These are phyloP conservation scores for Gonioctena quinquepunctata DNA, from an alignment of 1,140 invertebrate species.

Conservation along the genomic window DNA sequence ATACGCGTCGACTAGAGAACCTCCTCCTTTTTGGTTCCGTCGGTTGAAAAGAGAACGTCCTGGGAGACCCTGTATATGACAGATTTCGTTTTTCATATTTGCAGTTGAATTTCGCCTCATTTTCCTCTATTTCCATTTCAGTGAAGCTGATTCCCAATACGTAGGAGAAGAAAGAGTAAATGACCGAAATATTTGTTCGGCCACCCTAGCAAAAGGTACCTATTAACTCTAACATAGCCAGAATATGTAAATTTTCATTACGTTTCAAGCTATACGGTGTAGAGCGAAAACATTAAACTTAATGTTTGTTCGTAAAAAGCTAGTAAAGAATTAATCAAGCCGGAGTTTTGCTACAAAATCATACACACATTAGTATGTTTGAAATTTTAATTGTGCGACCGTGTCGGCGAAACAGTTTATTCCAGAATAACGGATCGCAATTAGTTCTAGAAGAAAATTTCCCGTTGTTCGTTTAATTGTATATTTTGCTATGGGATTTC, in stretches of 20 bases:
- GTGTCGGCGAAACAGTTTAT: not conserved
- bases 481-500: too few relatives aligned
- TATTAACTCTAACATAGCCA: not conserved
- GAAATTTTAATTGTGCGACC: conserved; percentile 23
- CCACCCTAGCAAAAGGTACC: not conserved
- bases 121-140: too few relatives aligned
- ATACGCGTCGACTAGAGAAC: too few relatives aligned
- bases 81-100: too few relatives aligned
- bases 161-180: too few relatives aligned
- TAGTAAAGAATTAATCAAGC: conserved; percentile 33
- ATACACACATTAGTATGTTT: conserved; percentile 23
- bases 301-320: conserved; percentile 30
- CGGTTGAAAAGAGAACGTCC: too few relatives aligned
- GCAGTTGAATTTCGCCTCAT: too few relatives aligned
- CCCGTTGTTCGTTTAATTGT: not conserved
- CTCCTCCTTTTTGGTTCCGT: too few relatives aligned
- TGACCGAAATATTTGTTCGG: too few relatives aligned
- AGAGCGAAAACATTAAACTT: conserved; percentile 23
- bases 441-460: not conserved
- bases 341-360: conserved; percentile 21
- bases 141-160: too few relatives aligned
- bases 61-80: too few relatives aligned
- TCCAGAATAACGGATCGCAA: not conserved
- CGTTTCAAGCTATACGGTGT: not conserved
- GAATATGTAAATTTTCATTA: not conserved